Evolutionary conservation across 1,140 invertebrate species (phyloP), one percentile per base, ranked within the genome.

Genomic region (Diachasmimorpha longicaudata): DNA sequence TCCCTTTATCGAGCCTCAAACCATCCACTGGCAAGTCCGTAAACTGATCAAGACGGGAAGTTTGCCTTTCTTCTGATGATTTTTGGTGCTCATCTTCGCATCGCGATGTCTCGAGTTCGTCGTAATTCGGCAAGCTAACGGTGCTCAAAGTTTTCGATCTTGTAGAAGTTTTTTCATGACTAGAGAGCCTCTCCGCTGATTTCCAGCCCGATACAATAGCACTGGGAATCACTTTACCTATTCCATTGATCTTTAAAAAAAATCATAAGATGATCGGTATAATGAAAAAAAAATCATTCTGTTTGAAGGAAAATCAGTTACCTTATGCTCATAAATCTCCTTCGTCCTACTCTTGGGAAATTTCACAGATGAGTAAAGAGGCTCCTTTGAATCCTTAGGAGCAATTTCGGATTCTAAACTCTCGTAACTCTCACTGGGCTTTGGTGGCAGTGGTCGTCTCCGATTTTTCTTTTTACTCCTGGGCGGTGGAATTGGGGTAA

Each of bases 81-180:
- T 42, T 44, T 48, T 36, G 23, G 13, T 14, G 13, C 11, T 70
- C 37, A 44, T 48, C 36, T 36, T 48, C 66, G 21, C 44, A 46
- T 23, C 14, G 21, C 73, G 21, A 63, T 55, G n/a, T 37, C 11
- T 72, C 79, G 39, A 90, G 83, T 77, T 91, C 89, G 79, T 84
- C 86, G 80, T 90, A 90, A 84, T 90, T 90, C 25, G 90, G 90
- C 71, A 91, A 81, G 36, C 90, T 91, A 76, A 88, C 85, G 13
- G 89, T 90, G 70, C 87, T 89, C 72, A 78, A 82, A 80, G 81
- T 78, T 81, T 71, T 74, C 37, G n/a, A 13, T 21, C 23, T 52
- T 23, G 39, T 42, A 9, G 48, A 42, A 19, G 67, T 37, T 42
- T 72, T 55, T 52, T 71, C 48, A 10, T 77, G 70, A 77, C 66